Evolutionary conservation across 1,140 invertebrate species (phyloP), one percentile per base, ranked within the genome.

Genomic region (Linepithema humile): DNA sequence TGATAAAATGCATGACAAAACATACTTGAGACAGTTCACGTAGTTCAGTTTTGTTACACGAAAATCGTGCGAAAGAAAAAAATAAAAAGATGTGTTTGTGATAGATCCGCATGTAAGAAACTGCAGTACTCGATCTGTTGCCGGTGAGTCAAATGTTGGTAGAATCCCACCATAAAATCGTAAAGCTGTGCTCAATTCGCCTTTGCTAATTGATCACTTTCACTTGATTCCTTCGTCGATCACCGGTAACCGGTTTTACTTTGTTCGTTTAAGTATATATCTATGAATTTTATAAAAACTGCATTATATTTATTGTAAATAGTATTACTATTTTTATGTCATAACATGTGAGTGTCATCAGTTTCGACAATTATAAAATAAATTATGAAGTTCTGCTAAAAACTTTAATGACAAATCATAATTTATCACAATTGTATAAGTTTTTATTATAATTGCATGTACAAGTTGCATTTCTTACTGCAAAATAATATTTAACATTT

Each of bases 121-220:
- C 92, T 93, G 90, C 86, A 69, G 60, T 43, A 20, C 43, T 65
- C 57, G 55, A 78, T 57, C 80, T 45, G 48, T 53, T 59, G 59
- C 64, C 65, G 60, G 17, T 86, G 82, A 89, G 69, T 88, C 74
- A 89, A 86, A 90, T 85, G 89, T 85, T 75, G 67, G 43, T 59
- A 20, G 55, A 82, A 92, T 92, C 92, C 93, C 92, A 93, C 93
- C 91, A 90, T 84, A 72, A 29, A 88, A 83, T 84, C 73, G 82
- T 86, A 89, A 88, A 87, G 83, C 64, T 87, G 73, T 57, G 85
- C 88, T 87, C 85, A 80, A 90, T 89, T 87, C 77, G 77, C 65
- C 77, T 91, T 88, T 90, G 70, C 84, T 90, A 90, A 93, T 91
- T 91, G 57, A 86, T 91, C 77, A 92, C 93, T 94, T 94, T 94